Evolutionary conservation across 2,113 vertebrate genomes (phyloP), one percentile per base, ranked within the genome.

Genomic region (Leptosomus discolor): DNA sequence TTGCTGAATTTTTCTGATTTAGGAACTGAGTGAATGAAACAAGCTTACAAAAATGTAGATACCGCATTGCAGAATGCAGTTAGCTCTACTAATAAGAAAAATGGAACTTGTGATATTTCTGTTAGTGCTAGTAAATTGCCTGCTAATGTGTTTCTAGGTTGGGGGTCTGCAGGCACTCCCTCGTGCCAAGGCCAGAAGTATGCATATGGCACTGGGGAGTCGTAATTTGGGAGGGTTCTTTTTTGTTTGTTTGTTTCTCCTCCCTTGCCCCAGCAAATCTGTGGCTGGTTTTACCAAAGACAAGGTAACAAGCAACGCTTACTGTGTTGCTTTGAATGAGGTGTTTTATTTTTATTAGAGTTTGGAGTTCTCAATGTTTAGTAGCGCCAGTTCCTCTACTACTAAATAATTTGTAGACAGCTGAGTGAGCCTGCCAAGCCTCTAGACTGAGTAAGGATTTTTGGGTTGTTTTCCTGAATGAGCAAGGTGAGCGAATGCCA

Each of bases 1-100:
- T 91, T 48, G 73, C 80, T 84, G 70, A 56, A 94, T 87, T 90
- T 97, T 95, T 75, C 86, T 95, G 92, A 94, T 87, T 93, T 94
- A 86, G 73, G 89, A 95, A 88, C 30, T 22, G 56, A 90, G 46
- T 54, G 39, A 82, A 94, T 87, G 94, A 94, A 92, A 86, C 26
- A 82, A 88, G 29, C 75, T 73, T 64, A 58, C 70, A 95, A 85
- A 92, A 95, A 93, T 82, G 65, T 91, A 94, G 69, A 53, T 85
- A 34, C n/a, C 5, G 26, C 48, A 41, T 89, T 79, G 60, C 69
- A 95, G 74, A 90, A 70, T 58, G 77, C 43, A 41, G 18, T 80
- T 89, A 84, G 65, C 39, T 64, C 57, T 37, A 19, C 63, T 92
- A 51, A 43, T 81, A 81, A 82, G 56, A 43, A 71, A 91, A 94